Conservation (phyloP, 2,113 vertebrate species). For the Hippocampus zosterae region DNA sequence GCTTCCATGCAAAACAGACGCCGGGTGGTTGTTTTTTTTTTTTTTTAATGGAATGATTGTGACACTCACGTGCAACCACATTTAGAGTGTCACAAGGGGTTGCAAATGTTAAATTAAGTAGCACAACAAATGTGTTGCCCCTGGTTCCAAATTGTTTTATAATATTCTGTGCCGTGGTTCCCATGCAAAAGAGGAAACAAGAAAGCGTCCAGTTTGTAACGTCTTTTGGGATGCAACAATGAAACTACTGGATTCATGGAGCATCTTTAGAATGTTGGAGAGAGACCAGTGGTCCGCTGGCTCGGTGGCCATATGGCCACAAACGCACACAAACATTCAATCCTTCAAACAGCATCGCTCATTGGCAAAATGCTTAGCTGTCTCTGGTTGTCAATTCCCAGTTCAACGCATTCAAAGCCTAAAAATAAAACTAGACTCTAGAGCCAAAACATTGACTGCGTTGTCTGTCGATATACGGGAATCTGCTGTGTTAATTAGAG, state of each 20-base stretch:
- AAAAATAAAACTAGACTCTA: constrained; percentile 32
- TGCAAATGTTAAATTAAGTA: constrained; percentile 1
- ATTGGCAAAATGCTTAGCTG: constrained; percentile 14
- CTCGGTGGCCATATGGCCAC: constrained; percentile 62
- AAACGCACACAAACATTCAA: constrained; percentile 11
- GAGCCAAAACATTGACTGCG: constrained; percentile 43
- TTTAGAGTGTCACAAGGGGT: constrained; percentile 5
- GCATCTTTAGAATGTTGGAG: constrained; percentile 15
- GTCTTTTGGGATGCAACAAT: not conserved
- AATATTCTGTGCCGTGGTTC: constrained; percentile 6
- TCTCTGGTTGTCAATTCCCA: constrained; percentile 32
- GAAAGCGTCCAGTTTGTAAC: not conserved
- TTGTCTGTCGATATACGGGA: constrained; percentile 49
- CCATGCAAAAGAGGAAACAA: constrained; percentile 2
- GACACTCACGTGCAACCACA: constrained; percentile 17
- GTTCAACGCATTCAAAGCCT: constrained; percentile 8
- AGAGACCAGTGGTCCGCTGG: constrained; percentile 54
- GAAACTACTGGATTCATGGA: not conserved
- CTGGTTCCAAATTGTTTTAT: constrained; percentile 4
- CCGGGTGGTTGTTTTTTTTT: not conserved
- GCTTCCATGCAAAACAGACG: constrained; percentile 18
- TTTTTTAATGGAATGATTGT: constrained; percentile 6
- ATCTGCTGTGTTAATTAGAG: constrained; percentile 62
- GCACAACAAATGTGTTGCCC: not conserved
- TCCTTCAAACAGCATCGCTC: constrained; percentile 8